Percentiles rank a stretch among this genome's conserved stretches.
phyloP scores from a whole-genome alignment of 2,797 vertebrate species.

The Neoniphon sammara region DNA sequence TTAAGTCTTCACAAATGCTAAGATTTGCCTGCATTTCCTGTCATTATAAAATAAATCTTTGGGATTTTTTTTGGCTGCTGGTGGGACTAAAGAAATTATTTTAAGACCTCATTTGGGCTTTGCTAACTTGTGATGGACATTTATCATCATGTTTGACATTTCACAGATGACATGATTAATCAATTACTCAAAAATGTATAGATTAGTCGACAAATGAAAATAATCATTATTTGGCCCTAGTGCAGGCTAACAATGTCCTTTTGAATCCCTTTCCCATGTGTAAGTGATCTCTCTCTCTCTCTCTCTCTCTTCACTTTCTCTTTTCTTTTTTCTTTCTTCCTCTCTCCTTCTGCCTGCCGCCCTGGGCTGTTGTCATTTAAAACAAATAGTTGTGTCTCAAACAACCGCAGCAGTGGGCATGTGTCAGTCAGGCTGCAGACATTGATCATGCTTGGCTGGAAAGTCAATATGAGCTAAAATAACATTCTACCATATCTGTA shows the following conservation, averaged over 20 bases:
- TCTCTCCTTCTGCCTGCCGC: slow-evolving; percentile 19
- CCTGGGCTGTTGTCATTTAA: slow-evolving; percentile 62
- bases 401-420: slow-evolving; percentile 55
- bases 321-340: not conserved
- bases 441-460: slow-evolving; percentile 58
- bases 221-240: no score
- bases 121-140: no score
- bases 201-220: no score
- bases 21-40: no score
- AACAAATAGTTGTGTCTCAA: slow-evolving; percentile 65
- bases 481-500: slow-evolving; percentile 6
- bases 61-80: no score
- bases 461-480: slow-evolving; percentile 57
- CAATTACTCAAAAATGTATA: no score
- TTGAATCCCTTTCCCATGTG: slow-evolving; percentile 28
- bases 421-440: slow-evolving; percentile 64
- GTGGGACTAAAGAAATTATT: no score
- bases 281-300: slow-evolving; percentile 1
- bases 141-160: no score
- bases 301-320: slow-evolving; percentile 18
- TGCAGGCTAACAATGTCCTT: not conserved
- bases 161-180: no score
- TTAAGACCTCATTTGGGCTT: no score
- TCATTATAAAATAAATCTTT: no score
- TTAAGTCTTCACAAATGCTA: no score